Base-by-base conservation (phyloP, 2,113 vertebrate species). In the Sylvilagus bachmani region DNA sequence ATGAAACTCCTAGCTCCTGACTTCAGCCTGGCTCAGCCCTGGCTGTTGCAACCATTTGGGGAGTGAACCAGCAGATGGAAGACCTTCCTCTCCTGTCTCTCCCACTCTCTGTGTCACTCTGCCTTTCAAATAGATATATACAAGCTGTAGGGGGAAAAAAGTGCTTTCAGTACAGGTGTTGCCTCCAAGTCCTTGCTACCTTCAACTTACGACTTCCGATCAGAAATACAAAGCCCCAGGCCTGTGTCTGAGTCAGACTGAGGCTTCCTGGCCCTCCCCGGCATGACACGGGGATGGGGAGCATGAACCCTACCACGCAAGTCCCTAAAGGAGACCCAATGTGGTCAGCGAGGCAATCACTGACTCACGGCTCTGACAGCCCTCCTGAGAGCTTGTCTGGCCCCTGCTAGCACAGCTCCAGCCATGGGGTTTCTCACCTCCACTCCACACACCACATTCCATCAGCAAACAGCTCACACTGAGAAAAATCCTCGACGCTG, bases 371-470 rank as follows among this genome's bases (percentile, higher is more conserved):
- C n/a, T 79, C 36, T 62, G n/a, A 29, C 55, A 10, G 55, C 11
- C 38, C 55, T 55, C 27, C 62, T 6, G 6, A 38, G 33, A 81
- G 80, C 49, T n/a, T 14, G 61, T 33, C 79, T n/a, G 3, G 6
- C 10, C 16, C 36, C 21, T 53, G n/a, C 22, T 31, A 31, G 22
- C 29, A 8, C 5, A 2, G 36, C 70, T 51, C 67, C 67, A 36
- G 25, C 0, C 0, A 92, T 10, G 0, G 27, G 55, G 3, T 25
- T 58, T 67, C 89, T 86, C 25, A 16, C 38, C 73, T 51, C 44
- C n/a, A 25, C 13, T 6, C 71, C 31, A 31, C 66, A 14, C 1
- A 62, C 25, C 0, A 21, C 36, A 1, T 85, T 71, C 53, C 51
- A 25, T 62, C 5, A 8, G 25, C 5, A n/a, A 81, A 24, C n/a